These are phyloP conservation scores for Paratrypauchen microcephalus DNA, from an alignment of 2,797 vertebrate genomes.

Conservation along the genomic window DNA sequence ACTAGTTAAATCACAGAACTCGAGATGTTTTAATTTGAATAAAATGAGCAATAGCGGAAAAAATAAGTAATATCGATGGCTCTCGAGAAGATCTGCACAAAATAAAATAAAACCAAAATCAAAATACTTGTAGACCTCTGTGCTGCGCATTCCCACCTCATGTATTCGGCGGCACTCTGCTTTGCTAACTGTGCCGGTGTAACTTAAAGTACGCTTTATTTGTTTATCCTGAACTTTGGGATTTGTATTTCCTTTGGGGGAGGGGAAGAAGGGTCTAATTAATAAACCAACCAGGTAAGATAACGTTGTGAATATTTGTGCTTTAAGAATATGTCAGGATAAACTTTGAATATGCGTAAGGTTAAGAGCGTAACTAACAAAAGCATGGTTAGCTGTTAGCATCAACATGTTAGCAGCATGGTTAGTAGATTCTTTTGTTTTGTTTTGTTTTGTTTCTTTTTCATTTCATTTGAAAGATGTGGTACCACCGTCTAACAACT, in stretches of 20 bases:
- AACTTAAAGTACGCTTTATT: constrained; percentile 55
- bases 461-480: constrained; percentile 41
- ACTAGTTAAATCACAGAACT: background rate
- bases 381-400: constrained; percentile 60
- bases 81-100: background rate
- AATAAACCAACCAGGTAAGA: constrained; percentile 59
- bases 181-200: constrained; percentile 32
- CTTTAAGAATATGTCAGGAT: constrained; percentile 66
- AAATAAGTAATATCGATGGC: too few relatives aligned
- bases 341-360: constrained; percentile 77
- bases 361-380: constrained; percentile 56
- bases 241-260: constrained; percentile 14
- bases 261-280: background rate
- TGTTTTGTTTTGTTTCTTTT: constrained; percentile 14
- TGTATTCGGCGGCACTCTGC: constrained; percentile 60
- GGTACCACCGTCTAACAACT: constrained; percentile 73
- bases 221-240: constrained; percentile 78
- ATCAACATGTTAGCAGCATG: constrained; percentile 65
- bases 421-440: constrained; percentile 53
- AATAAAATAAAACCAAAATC: background rate
- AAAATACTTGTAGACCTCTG: constrained; percentile 13
- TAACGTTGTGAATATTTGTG: constrained; percentile 20
- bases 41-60: too few relatives aligned
- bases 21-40: background rate
- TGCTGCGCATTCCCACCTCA: constrained; percentile 57